These are phyloP conservation scores for Syrista parreyssii DNA, from an alignment of 2,888 invertebrate genomes.

Conservation along the genomic window DNA sequence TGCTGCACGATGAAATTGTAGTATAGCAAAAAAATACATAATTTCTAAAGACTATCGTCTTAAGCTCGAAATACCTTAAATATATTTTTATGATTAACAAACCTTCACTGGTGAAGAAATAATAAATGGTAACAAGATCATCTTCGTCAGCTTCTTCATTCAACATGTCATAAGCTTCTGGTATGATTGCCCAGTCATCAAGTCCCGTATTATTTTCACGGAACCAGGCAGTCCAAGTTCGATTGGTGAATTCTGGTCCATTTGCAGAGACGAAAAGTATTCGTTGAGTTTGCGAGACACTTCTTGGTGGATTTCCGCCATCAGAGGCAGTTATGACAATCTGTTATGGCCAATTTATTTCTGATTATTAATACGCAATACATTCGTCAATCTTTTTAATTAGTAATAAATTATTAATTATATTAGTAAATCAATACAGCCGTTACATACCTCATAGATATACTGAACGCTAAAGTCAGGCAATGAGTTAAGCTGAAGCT, in stretches of 20 bases:
- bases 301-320: constrained; percentile 30
- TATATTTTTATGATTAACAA: background rate
- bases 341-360: constrained; percentile 10
- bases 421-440: background rate
- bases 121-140: constrained; percentile 27
- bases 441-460: constrained; percentile 21
- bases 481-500: constrained; percentile 31
- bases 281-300: constrained; percentile 19
- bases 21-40: background rate
- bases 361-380: background rate
- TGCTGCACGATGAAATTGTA: constrained; percentile 1
- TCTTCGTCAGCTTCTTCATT: constrained; percentile 25
- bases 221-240: constrained; percentile 34
- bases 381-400: background rate
- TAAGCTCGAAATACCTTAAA: too few species aligned
- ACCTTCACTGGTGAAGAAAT: constrained; percentile 37
- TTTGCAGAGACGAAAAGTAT: constrained; percentile 32
- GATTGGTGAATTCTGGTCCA: constrained; percentile 34
- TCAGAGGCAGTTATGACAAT: constrained; percentile 34
- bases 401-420: background rate
- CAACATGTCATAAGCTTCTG: constrained; percentile 33
- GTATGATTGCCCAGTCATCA: constrained; percentile 21
- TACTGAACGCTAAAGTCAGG: constrained; percentile 17
- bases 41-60: too few species aligned
- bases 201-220: constrained; percentile 36